phyloP scores from a whole-genome alignment of 2,113 vertebrate species.

The Lepus europaeus region DNA sequence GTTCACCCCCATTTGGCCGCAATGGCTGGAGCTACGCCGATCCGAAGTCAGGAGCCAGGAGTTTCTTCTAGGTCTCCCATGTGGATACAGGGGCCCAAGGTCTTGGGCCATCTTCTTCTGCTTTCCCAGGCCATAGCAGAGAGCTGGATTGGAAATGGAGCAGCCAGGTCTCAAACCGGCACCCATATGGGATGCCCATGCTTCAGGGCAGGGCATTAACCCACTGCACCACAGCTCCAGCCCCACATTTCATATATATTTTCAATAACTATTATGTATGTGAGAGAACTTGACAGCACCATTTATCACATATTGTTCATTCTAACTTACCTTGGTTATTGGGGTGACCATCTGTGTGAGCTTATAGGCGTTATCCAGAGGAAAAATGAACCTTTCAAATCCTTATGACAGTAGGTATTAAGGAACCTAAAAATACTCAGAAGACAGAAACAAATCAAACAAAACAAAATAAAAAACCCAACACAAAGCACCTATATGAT shows the following conservation, averaged over 20 bases:
- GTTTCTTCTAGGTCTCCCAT: too few relatives aligned
- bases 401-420: neutral
- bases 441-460: neutral
- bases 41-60: too few relatives aligned
- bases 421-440: neutral
- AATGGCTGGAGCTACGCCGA: too few relatives aligned
- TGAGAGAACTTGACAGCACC: neutral
- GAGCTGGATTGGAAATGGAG: too few relatives aligned
- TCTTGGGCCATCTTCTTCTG: too few relatives aligned
- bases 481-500: neutral
- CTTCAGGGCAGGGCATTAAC: too few relatives aligned
- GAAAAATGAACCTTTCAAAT: neutral
- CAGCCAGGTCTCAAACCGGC: too few relatives aligned
- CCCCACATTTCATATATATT: neutral
- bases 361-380: conserved; percentile 1
- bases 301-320: neutral
- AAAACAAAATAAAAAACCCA: neutral
- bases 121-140: too few relatives aligned
- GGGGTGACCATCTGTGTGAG: neutral
- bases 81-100: too few relatives aligned
- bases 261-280: neutral
- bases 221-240: too few relatives aligned
- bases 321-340: neutral
- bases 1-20: too few relatives aligned
- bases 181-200: too few relatives aligned